Conservation (phyloP, 1,140 invertebrate genomes). For the Pemphigus obesinymphae region DNA sequence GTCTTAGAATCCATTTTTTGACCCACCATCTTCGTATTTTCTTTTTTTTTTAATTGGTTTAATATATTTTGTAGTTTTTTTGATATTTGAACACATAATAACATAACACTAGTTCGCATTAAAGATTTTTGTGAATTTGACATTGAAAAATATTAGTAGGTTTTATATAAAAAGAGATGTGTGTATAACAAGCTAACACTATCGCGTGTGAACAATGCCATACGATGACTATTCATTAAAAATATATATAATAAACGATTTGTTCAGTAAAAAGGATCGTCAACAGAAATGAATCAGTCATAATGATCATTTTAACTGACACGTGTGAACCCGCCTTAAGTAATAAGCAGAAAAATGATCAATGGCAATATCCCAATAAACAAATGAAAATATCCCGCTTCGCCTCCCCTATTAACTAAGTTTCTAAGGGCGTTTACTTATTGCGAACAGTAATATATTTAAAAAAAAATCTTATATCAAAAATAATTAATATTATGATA, state of each 20-base stretch:
- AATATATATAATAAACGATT: not conserved
- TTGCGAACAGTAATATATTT: too few relatives aligned
- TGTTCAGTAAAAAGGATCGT: not conserved
- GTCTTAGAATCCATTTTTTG: not conserved
- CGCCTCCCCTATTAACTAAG: too few relatives aligned
- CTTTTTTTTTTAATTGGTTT: not conserved
- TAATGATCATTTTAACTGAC: not conserved
- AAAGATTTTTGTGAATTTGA: not conserved
- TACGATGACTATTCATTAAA: not conserved
- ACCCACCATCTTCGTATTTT: not conserved
- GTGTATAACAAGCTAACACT: not conserved
- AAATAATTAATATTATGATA: too few relatives aligned
- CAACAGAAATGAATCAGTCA: not conserved
- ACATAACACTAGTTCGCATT: not conserved
- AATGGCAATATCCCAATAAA: too few relatives aligned
- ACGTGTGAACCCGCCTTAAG: too few relatives aligned
- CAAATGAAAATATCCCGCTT: too few relatives aligned
- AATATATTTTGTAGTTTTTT: not conserved
- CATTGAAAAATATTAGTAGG: not conserved
- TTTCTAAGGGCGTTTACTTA: too few relatives aligned
- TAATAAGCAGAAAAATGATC: too few relatives aligned
- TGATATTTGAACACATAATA: not conserved
- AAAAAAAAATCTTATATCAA: too few relatives aligned
- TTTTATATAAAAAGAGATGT: not conserved
- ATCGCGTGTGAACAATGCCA: too few relatives aligned